phyloP scores from a whole-genome alignment of 2,113 vertebrate genomes.

The Hypomesus transpacificus region DNA sequence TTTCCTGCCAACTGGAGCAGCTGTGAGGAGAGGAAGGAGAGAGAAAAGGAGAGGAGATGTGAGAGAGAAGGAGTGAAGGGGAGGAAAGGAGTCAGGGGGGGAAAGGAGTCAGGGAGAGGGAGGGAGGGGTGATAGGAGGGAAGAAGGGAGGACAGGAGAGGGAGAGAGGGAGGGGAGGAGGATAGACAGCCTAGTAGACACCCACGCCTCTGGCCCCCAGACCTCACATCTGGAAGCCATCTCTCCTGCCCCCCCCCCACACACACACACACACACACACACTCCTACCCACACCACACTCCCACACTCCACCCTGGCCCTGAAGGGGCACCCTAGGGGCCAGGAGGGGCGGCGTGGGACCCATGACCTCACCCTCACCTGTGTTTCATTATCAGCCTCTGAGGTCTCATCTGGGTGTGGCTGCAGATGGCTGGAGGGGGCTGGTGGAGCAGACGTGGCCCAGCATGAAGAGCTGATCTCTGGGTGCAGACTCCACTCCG shows the following conservation, averaged over 20 bases:
- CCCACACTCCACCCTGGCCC: background rate
- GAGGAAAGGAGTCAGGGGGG: background rate
- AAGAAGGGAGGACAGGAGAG: background rate
- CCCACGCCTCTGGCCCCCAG: background rate
- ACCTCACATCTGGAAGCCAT: conserved; percentile 5
- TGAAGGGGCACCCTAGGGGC: background rate
- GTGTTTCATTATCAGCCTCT: background rate
- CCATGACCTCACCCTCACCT: conserved; percentile 1
- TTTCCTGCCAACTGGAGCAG: background rate
- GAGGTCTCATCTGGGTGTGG: too few species aligned
- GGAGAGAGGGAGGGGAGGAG: background rate
- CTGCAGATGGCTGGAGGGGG: too few species aligned
- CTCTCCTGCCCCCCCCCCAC: background rate
- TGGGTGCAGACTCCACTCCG: too few species aligned
- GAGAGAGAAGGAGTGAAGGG: background rate
- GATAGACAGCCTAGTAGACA: background rate
- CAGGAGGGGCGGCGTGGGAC: background rate
- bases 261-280: too few species aligned
- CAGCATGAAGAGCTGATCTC: too few species aligned
- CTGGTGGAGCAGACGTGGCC: too few species aligned
- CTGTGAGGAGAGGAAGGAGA: background rate
- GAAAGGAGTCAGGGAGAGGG: background rate
- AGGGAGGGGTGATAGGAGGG: background rate
- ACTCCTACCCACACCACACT: too few species aligned
- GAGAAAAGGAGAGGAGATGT: background rate